Evolutionary conservation across 2,113 vertebrate genomes (phyloP).

Genomic region (Spilogale gracilis): DNA sequence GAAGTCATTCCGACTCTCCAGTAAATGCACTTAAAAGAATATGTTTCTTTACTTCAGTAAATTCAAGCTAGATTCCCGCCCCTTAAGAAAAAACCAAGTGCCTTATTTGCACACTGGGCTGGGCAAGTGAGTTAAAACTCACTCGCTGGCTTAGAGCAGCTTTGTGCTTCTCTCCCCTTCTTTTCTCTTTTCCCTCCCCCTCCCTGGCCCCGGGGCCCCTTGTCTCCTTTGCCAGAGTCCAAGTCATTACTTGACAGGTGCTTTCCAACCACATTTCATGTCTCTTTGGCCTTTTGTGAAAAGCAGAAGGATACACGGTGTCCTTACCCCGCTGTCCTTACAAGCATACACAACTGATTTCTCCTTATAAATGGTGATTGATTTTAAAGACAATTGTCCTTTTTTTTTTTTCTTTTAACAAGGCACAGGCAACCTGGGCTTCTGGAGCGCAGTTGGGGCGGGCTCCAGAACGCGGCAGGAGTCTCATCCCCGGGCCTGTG

Average conservation of each 20-base stretch:
- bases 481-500: fast-evolving
- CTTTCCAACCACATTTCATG: not conserved
- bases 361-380: not conserved
- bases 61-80: not conserved
- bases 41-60: not conserved
- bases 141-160: not conserved
- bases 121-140: too few relatives aligned
- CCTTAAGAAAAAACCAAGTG: not conserved
- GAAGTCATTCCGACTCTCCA: not conserved
- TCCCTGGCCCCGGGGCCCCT: fast-evolving
- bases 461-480: not conserved
- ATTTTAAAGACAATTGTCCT: not conserved
- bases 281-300: not conserved
- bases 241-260: not conserved
- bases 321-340: not conserved
- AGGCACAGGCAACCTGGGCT: fast-evolving
- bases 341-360: not conserved
- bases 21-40: not conserved
- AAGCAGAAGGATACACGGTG: not conserved
- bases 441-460: fast-evolving
- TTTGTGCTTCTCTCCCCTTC: not conserved
- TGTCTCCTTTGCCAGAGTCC: not conserved
- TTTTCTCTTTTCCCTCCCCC: not conserved
- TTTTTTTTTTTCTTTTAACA: not conserved
- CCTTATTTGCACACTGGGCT: too few relatives aligned